Base-by-base conservation (phyloP, 2,888 invertebrate genomes). In the Drosophila rubida region DNA sequence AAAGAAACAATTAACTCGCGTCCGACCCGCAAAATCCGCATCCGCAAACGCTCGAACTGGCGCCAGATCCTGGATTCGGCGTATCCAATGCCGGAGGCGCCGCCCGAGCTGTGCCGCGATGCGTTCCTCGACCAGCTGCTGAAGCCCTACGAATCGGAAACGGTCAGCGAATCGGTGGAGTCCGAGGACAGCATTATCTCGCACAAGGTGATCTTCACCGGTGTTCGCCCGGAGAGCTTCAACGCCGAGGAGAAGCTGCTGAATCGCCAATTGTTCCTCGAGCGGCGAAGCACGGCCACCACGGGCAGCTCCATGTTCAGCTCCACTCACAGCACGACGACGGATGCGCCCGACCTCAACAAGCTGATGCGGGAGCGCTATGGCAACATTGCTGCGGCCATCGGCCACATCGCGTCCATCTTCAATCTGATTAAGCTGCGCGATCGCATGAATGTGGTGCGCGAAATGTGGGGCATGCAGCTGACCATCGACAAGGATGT, bases 301-400 rank as follows among this genome's bases (percentile, higher is more conserved):
- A 11, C 32, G n/a, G 2, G 1, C 9, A 5, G 4, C 4, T 54
- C 42, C 4, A 3, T 13, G 19, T 7, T 3, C n/a, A n/a, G n/a
- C n/a, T n/a, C n/a, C n/a, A n/a, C n/a, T n/a, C 7, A n/a, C 37
- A 1, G 13, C 0, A 6, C 8, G 0, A 22, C 11, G 1, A 0
- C 22, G 2, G 5, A 22, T 7, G 42, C 13, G 2, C 19, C 42
- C 0, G 14, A 64, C 6, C 16, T 74, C 0, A 41, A 39, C 6
- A 37, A 48, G 14, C 14, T 74, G 41, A n/a, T 81, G 7, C 46
- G 22, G 6, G 19, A 37, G 2, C 78, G 81, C 1, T 78, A 62
- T 6, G 59, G 35, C 2, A 62, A 63, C 1, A 48, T 71, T 4
- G 55, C 67, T 0, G 23, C 16, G 1, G 51, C 75, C 8, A 46